Base-by-base conservation (phyloP, 2,113 vertebrate genomes). In the Indri indri region DNA sequence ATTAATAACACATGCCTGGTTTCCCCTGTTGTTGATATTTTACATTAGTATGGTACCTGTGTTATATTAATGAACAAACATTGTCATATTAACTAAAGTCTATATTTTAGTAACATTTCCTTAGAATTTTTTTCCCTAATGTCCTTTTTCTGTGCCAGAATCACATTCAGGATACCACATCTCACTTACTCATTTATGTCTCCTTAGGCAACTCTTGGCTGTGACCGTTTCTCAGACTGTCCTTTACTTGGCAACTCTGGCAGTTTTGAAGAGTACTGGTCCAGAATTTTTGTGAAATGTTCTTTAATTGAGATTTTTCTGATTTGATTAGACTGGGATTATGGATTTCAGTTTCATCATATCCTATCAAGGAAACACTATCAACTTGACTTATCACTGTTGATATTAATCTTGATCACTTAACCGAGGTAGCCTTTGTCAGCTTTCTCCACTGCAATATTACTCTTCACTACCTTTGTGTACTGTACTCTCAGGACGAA, bases 91-190 rank as follows among this genome's bases (percentile, higher is more conserved):
- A 73, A 45, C 6, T 42, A 73, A 73, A 42, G 40, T 25, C 12
- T 25, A 3, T 73, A 73, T 40, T 73, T 8, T 65, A 47, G 23
- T 42, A 30, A 84, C 3, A 63, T 74, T 63, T 57, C 40, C 45
- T 57, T n/a, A 27, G 27, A 23, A 37, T 59, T 71, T 68, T 85
- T 32, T 30, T 42, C 40, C 59, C 6, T 77, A 77, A 54, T 66
- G 13, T 13, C 32, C 3, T 84, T 92, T 50, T 88, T 73, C 23
- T 85, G n/a, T 80, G 34, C 16, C 25, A 84, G 6, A 8, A 47
- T 82, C 22, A 1, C 11, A 66, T 37, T 34, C 7, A n/a, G 3
- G 3, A 57, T 74, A 61, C 0, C 1, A 1, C 11, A 73, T 50
- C 63, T 88, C 37, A 74, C 63, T 88, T 32, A 74, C 5, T 80